A percentile compares a stretch with the other conserved stretches of the same genome.
Conservation (phyloP, 2,888 invertebrate genomes). For the Ecliptopera silaceata region DNA sequence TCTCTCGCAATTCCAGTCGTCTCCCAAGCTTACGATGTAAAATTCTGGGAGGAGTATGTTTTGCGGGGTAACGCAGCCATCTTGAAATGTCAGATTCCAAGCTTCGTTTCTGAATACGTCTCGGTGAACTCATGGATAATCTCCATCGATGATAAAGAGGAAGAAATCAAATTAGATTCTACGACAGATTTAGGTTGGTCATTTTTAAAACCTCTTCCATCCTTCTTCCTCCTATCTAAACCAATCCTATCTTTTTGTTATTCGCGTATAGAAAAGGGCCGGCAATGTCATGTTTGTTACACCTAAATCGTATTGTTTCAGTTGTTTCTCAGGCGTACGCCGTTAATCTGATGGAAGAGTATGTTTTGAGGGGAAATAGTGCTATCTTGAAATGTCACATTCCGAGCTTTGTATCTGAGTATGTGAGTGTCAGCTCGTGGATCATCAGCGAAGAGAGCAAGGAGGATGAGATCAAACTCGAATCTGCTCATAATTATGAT, state of each 20-base stretch:
- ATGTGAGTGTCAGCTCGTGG: conserved; percentile 93
- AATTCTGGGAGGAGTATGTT: conserved; percentile 96
- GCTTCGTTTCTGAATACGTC: conserved; percentile 96
- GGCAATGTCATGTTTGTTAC: conserved; percentile 14
- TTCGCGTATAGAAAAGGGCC: no score
- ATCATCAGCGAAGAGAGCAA: conserved; percentile 88
- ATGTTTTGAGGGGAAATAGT: conserved; percentile 94
- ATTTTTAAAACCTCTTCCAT: conserved; percentile 15
- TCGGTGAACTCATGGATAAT: conserved; percentile 93
- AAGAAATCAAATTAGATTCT: conserved; percentile 66
- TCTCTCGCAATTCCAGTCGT: conserved; percentile 88
- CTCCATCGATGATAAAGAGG: conserved; percentile 85
- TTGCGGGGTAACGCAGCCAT: conserved; percentile 95
- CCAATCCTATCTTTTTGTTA: not conserved
- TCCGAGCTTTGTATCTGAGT: conserved; percentile 96
- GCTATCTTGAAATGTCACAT: conserved; percentile 97
- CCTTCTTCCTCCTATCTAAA: not conserved
- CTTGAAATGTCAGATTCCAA: conserved; percentile 96
- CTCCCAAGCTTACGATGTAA: conserved; percentile 93
- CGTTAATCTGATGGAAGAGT: conserved; percentile 96
- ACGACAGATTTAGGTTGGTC: conserved; percentile 58
- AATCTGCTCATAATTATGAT: conserved; percentile 62
- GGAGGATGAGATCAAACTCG: conserved; percentile 75
- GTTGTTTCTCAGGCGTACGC: conserved; percentile 95
- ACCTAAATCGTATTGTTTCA: conserved; percentile 79